Percentiles rank a stretch among this genome's conserved stretches.
Evolutionary conservation across 2,113 vertebrate species (phyloP).

Genomic region (Empidonax traillii): DNA sequence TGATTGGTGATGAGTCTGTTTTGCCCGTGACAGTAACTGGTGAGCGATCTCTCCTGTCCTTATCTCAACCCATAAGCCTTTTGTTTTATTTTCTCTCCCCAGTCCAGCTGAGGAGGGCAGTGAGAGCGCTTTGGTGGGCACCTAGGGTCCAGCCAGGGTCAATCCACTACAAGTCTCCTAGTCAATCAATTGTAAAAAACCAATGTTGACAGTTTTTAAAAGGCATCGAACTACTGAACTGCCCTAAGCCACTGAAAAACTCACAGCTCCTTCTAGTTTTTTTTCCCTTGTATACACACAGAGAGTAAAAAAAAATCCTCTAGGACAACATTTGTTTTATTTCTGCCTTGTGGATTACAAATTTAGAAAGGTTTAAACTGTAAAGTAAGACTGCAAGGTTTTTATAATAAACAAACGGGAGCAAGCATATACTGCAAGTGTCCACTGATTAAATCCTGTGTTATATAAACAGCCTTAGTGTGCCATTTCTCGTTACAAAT

Average conservation of each 20-base stretch:
- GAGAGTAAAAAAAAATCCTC: background rate
- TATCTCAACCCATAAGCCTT: background rate
- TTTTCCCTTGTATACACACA: background rate
- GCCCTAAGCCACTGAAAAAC: background rate
- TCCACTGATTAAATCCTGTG: constrained; percentile 5
- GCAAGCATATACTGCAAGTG: background rate
- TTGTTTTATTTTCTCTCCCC: background rate
- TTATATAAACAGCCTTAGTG: constrained; percentile 12
- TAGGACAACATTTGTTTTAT: background rate
- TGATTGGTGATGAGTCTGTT: background rate
- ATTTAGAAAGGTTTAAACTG: background rate
- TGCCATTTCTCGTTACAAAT: background rate
- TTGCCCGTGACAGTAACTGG: background rate
- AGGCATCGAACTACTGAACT: background rate
- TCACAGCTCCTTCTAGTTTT: background rate
- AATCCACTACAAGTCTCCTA: background rate
- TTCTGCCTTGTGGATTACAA: background rate
- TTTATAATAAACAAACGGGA: background rate
- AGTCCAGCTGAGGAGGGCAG: background rate
- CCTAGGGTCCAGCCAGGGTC: background rate
- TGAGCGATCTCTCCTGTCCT: background rate
- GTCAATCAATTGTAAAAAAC: background rate
- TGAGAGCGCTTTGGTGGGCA: background rate
- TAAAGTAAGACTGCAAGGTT: background rate
- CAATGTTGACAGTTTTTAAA: background rate